These are phyloP conservation scores for Galerucella calmariensis DNA, from an alignment of 2,888 invertebrate species.

Conservation along the genomic window DNA sequence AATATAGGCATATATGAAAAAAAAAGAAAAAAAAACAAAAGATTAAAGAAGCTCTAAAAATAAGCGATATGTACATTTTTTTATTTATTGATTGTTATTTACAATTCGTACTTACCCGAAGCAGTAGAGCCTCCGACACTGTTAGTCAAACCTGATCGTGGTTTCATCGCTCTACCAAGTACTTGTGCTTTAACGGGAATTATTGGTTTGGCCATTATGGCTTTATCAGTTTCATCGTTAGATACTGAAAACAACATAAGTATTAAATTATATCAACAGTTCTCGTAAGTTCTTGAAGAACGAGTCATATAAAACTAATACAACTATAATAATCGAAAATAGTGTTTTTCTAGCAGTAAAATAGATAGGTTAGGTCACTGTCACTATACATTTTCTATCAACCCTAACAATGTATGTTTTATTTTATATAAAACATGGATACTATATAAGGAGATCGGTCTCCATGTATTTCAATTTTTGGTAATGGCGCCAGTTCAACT, in stretches of 20 bases:
- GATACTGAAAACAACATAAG: slow-evolving; percentile 36
- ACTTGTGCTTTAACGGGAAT: slow-evolving; percentile 63
- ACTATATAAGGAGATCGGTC: no score
- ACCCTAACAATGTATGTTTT: no score
- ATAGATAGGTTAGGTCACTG: no score
- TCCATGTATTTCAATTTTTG: no score
- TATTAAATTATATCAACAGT: slow-evolving; percentile 6
- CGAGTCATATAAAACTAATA: no score
- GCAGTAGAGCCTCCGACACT: slow-evolving; percentile 51
- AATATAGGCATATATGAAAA: slow-evolving; percentile 49
- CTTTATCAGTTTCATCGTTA: slow-evolving; percentile 66
- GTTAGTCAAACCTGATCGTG: slow-evolving; percentile 61
- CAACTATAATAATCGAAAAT: no score
- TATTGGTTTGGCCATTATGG: slow-evolving; percentile 60
- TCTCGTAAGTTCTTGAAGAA: slow-evolving; percentile 9
- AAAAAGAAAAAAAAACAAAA: slow-evolving; percentile 44
- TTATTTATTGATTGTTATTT: slow-evolving; percentile 20
- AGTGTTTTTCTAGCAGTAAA: no score
- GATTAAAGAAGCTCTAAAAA: slow-evolving; percentile 36
- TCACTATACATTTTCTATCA: no score
- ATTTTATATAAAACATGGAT: no score
- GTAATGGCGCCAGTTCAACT: no score
- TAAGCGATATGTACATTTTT: slow-evolving; percentile 41
- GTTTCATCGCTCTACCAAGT: slow-evolving; percentile 59
- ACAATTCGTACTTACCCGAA: slow-evolving; percentile 47